These are phyloP conservation scores for Microplitis manilae DNA, from an alignment of 2,888 invertebrate genomes.

Conservation along the genomic window DNA sequence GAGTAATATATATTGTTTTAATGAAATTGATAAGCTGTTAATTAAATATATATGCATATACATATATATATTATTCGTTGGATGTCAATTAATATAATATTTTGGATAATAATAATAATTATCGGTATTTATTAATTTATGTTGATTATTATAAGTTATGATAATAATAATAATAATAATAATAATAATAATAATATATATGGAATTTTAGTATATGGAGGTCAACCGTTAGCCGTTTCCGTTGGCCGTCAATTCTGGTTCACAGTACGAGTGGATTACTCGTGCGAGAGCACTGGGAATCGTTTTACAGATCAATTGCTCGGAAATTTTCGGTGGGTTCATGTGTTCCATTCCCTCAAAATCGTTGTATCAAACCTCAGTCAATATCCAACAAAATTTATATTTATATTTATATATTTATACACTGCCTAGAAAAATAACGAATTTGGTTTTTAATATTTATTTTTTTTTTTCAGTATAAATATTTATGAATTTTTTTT, in stretches of 20 bases:
- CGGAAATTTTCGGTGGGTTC: slow-evolving; percentile 17
- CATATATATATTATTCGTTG: background rate
- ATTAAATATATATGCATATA: background rate
- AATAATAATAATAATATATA: no score
- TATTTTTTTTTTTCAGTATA: background rate
- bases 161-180: background rate
- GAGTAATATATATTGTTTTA: background rate
- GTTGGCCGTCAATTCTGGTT: slow-evolving; percentile 17
- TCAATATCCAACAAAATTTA: background rate
- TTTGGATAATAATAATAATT: background rate
- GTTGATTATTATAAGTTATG: background rate
- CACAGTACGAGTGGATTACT: slow-evolving; percentile 18
- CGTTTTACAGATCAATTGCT: slow-evolving; percentile 20
- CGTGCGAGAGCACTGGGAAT: slow-evolving; percentile 19
- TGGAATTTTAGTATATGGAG: background rate
- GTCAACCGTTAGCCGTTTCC: slow-evolving; percentile 8
- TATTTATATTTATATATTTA: background rate
- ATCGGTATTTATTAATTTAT: background rate
- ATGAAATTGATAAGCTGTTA: background rate
- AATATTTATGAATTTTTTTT: background rate
- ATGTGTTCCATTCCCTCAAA: slow-evolving; percentile 8
- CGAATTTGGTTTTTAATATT: background rate
- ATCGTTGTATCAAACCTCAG: slow-evolving; percentile 11
- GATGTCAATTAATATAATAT: background rate
- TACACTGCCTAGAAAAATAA: background rate